Evolutionary conservation across 2,113 vertebrate genomes (phyloP), one percentile per base, ranked within the genome.

Genomic region (Eleginops maclovinus): DNA sequence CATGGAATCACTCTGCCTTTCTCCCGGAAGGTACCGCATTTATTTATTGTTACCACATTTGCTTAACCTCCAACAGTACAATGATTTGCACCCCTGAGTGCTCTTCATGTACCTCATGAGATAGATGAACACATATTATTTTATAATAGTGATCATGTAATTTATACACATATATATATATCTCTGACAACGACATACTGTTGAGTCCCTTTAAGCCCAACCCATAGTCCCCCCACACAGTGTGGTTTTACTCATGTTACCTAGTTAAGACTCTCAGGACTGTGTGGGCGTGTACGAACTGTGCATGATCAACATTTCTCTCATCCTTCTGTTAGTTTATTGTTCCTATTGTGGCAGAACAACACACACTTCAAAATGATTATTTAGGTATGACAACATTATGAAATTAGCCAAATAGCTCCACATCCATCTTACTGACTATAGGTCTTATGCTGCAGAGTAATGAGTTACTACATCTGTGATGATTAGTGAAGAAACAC

Each of bases 1-100:
- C 74, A 79, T 24, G 43, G 74, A 88, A 72, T 81, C 75, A 58
- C 49, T 77, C 64, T 50, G 76, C 67, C 46, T 74, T 75, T 75
- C 62, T 60, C 61, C 80, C 73, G 50, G 72, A 86, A 24, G 50
- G 22, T 55, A 36, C 19, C 55, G 26, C 70, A 72, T 79, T 60
- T 31, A 53, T 55, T 55, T 55, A 58, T 13, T 16, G 19, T 36
- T n/a, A 51, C 75, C 50, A 79, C 67, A 28, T 56, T 60, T 69
- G 24, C 74, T 36, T 47, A 41, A 58, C 36, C 46, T 77, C 12
- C 40, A 51, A 72, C 44, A 67, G 14, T 6, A 54, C n/a, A 41
- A 15, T n/a, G 21, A 41, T 72, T 28, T 51, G 17, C 21, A 47
- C 47, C 14, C 46, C 59, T 9, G 22, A 51, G 22, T 55, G 55